Evolutionary conservation across 1,140 invertebrate species (phyloP).

Genomic region (Neotoxoptera formosana): DNA sequence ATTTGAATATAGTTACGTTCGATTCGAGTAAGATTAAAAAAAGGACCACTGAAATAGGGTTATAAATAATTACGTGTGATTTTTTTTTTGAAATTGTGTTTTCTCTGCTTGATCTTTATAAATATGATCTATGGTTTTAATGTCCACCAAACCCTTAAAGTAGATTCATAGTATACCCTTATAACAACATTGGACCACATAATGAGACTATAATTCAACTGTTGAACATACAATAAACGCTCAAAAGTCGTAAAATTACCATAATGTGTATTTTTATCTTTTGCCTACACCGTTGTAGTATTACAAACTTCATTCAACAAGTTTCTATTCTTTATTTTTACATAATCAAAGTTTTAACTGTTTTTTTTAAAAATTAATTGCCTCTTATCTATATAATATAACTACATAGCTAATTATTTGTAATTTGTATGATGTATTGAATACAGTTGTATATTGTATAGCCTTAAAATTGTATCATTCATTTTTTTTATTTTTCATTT

Average conservation of each 20-base stretch:
- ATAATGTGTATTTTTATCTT: slow-evolving; percentile 16
- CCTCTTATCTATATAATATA: neutral
- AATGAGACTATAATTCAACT: slow-evolving; percentile 22
- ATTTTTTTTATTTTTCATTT: too few species aligned
- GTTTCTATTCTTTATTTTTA: slow-evolving; percentile 24
- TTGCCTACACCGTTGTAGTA: neutral
- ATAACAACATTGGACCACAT: neutral
- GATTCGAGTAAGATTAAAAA: neutral
- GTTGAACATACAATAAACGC: neutral
- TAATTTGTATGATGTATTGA: neutral
- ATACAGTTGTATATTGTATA: too few species aligned
- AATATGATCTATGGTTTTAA: neutral
- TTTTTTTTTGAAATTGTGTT: neutral
- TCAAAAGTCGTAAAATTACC: slow-evolving; percentile 29
- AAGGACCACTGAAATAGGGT: neutral
- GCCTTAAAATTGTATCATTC: too few species aligned
- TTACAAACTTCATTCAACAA: neutral
- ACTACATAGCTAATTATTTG: neutral
- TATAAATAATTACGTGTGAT: neutral
- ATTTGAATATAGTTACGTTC: neutral
- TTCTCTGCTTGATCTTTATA: neutral
- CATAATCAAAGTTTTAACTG: neutral
- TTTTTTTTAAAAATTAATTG: neutral
- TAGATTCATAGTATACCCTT: slow-evolving; percentile 1
- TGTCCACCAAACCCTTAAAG: neutral